Evolutionary conservation across 2,888 invertebrate genomes (phyloP).

Genomic region (Mayetiola destructor): DNA sequence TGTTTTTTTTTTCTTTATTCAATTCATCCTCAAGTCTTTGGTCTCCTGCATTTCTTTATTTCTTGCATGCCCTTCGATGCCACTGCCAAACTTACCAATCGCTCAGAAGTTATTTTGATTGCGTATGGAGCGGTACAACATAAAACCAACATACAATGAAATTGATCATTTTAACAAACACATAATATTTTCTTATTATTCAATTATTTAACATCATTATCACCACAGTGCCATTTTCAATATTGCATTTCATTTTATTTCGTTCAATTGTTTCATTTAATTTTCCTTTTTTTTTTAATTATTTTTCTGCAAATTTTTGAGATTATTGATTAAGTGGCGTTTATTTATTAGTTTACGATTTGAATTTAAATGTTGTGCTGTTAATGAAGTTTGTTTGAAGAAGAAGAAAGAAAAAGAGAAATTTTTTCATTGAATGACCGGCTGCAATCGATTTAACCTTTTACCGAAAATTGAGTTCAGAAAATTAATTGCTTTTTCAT

Average conservation of each 20-base stretch:
- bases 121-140: conserved; percentile 29
- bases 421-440: too few species aligned
- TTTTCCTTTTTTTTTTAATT: not conserved
- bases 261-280: not conserved
- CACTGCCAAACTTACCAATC: conserved; percentile 9
- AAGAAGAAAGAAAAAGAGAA: too few species aligned
- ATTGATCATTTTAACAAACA: not conserved
- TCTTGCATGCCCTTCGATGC: conserved; percentile 9
- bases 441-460: too few species aligned
- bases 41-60: too few species aligned
- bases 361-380: too few species aligned
- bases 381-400: too few species aligned
- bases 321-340: too few species aligned
- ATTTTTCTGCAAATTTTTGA: too few species aligned
- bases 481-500: too few species aligned
- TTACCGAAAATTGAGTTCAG: too few species aligned
- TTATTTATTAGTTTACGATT: too few species aligned
- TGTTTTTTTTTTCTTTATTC: not conserved
- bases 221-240: not conserved
- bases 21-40: not conserved
- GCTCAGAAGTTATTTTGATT: conserved; percentile 34
- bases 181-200: not conserved
- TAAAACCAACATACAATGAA: not conserved
- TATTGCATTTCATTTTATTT: not conserved
- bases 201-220: not conserved